Evolutionary conservation across 1,140 invertebrate species (phyloP).

Genomic region (Sinonovacula constricta): DNA sequence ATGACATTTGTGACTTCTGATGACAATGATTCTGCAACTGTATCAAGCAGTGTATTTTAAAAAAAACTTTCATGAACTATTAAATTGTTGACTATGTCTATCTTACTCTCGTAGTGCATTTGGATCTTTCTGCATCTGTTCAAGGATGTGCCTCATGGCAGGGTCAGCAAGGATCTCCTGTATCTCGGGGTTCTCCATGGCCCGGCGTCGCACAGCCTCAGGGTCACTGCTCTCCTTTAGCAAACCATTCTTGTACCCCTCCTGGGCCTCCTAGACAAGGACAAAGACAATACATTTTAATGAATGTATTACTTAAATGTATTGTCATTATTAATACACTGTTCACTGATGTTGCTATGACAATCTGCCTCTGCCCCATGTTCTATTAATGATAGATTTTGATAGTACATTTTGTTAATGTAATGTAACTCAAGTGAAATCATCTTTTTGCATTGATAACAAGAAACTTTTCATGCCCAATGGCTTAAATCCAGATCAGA

Average conservation of each 20-base stretch:
- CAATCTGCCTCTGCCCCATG: not conserved
- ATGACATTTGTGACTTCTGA: too few relatives aligned
- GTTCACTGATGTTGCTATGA: too few relatives aligned
- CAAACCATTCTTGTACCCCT: conserved; percentile 93
- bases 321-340: too few relatives aligned
- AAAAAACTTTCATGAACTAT: too few relatives aligned
- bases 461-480: not conserved
- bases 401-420: not conserved
- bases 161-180: conserved; percentile 97
- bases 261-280: conserved; percentile 87
- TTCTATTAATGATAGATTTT: not conserved
- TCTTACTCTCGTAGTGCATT: conserved; percentile 93
- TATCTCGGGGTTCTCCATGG: conserved; percentile 99
- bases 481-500: not conserved
- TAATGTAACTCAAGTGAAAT: not conserved
- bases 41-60: too few relatives aligned
- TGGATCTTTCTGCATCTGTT: conserved; percentile 98
- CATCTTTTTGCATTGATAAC: not conserved
- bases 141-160: conserved; percentile 98
- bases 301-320: not conserved
- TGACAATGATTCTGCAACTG: too few relatives aligned
- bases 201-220: conserved; percentile 95
- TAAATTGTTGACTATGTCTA: too few relatives aligned
- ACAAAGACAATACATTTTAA: not conserved
- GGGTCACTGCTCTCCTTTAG: conserved; percentile 87